Base-by-base conservation (phyloP, 2,113 vertebrate genomes). In the Callipepla californica region DNA sequence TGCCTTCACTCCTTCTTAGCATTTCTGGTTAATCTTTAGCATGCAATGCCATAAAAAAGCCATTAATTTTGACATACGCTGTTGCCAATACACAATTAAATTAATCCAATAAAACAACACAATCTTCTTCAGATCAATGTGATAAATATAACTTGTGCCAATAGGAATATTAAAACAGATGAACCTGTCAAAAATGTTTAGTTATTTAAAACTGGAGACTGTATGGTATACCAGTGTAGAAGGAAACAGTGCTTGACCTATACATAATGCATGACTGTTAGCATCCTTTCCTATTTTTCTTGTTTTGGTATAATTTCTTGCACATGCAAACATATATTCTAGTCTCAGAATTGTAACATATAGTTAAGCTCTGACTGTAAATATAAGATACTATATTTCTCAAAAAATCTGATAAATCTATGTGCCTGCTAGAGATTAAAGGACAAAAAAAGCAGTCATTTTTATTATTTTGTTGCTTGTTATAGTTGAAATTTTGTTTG, bases 41-140 rank as follows among this genome's bases (percentile, higher is more conserved):
- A 53, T 66, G 28, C 61, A 55, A 19, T 85, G 25, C 45, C 57
- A 86, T 93, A 96, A 92, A 93, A 94, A 96, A 87, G 5, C 7
- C 21, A 91, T 95, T 95, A 92, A 73, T 91, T 93, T 79, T 91
- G 84, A 76, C 2, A 0, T 55, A 32, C 76, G 36, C 21, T 58
- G 77, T 82, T 89, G 70, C 44, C 58, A 91, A 82, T 87, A 74
- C 26, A 74, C 45, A 63, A 69, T 76, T 53, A 75, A 80, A 89
- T 94, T 93, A 81, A 66, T 93, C 51, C 80, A 28, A 51, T 87
- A 73, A 80, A 75, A 36, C 10, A 68, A 57, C 66, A 78, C 48
- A 85, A 63, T 81, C 65, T 70, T 17, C 89, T 90, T 76, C 36
- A 93, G 40, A 69, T 17, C 18, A 81, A 6, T 48, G 9, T 66